Base-by-base conservation (phyloP, 2,113 vertebrate genomes). In the Lampris megalopsis region DNA sequence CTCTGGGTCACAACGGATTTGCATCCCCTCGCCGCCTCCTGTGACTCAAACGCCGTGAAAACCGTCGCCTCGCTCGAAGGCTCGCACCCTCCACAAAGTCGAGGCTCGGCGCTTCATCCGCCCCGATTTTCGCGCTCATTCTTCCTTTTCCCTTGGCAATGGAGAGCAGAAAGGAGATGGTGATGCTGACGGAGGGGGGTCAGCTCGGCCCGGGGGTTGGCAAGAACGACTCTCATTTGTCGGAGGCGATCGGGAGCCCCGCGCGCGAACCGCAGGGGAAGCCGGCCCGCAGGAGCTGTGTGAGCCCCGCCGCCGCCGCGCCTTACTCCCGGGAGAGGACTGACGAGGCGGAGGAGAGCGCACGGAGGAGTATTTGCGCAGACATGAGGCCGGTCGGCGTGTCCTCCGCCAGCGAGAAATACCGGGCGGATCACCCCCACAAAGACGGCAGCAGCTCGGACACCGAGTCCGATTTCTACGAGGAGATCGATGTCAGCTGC, bases 401-500 rank as follows among this genome's bases (percentile, higher is more conserved):
- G 45, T 93, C 94, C 40, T 91, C 94, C 62, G 84, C 92, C n/a
- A 88, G 84, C 42, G 90, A 90, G 43, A 87, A 89, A 52, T 74
- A 94, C 42, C 92, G 90, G 49, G 40, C 78, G 9, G 96, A 96
- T 42, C 90, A 93, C 66, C 90, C 93, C 38, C 94, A 91, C 88
- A 97, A 95, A 92, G 97, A 96, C 86, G 94, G 94, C 86, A 98
- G 96, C 95, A 97, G 97, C 92, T 98, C 98, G 83, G 97, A 98
- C 91, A 97, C 97, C 0, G 98, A 99, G 90, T 99, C 98, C 77
- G 97, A 99, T 95, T 98, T 98, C 95, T 99, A 98, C 90, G 98
- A 99, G 93, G 97, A 99, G 93, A 99, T 98, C 92, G 97, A 99
- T 94, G 98, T 98, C 88, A 98, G 97, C 95, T 99, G 98, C 94